These are phyloP conservation scores for Anabacerthia variegaticeps DNA, from an alignment of 2,797 vertebrate species.

Conservation along the genomic window DNA sequence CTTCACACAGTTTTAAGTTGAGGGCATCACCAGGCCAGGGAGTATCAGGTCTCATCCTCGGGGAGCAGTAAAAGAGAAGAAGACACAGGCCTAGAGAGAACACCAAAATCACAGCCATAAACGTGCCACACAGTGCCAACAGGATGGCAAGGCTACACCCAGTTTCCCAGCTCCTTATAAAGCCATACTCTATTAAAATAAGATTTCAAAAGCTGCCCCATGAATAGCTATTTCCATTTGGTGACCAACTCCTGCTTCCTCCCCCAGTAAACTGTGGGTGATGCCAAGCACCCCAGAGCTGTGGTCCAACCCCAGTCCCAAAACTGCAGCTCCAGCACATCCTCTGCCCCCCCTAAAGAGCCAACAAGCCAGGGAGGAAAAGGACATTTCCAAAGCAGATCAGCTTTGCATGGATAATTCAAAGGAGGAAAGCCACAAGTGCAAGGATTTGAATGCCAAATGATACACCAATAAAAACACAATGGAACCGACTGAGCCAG, in stretches of 20 bases:
- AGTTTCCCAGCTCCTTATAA: background rate
- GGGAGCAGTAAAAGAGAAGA: background rate
- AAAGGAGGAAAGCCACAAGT: background rate
- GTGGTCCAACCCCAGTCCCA: background rate
- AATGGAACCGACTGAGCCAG: background rate
- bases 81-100: background rate
- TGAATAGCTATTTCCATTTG: background rate
- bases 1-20: background rate
- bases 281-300: background rate
- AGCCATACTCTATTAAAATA: background rate
- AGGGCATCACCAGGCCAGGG: background rate
- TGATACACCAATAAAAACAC: background rate
- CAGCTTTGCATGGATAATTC: conserved; percentile 17
- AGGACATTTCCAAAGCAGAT: background rate
- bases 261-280: background rate
- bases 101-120: background rate
- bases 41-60: background rate
- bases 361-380: background rate
- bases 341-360: background rate
- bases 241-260: background rate
- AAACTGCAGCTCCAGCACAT: background rate
- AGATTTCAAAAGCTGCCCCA: background rate
- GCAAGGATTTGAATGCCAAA: conserved; percentile 54
- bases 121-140: background rate
- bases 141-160: background rate